Evolutionary conservation across 2,888 invertebrate genomes (phyloP).

Genomic region (Drosophila phalerata): DNA sequence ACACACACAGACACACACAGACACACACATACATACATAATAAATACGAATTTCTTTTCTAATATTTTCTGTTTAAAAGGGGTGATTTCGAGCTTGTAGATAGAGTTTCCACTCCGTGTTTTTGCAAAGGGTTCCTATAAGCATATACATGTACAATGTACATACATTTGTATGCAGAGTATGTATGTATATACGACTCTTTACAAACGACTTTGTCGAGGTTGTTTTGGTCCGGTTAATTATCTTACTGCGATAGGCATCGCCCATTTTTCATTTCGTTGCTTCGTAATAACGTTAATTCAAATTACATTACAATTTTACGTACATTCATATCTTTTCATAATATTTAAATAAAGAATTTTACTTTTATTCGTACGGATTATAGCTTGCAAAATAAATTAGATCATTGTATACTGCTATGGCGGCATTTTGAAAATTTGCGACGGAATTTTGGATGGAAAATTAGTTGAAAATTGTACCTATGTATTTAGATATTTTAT

Average conservation of each 20-base stretch:
- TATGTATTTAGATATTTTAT: too few relatives aligned
- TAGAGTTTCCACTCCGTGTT: neutral
- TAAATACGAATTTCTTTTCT: neutral
- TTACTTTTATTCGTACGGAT: neutral
- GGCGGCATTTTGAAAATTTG: too few relatives aligned
- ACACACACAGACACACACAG: neutral
- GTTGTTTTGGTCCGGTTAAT: slow-evolving; percentile 6
- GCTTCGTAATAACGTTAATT: slow-evolving; percentile 7
- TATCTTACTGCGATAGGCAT: slow-evolving; percentile 5
- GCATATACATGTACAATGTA: neutral
- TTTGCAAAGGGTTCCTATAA: neutral
- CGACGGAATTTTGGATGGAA: too few relatives aligned
- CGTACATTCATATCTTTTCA: neutral
- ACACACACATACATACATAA: too few relatives aligned
- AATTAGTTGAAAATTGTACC: too few relatives aligned
- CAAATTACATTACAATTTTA: slow-evolving; percentile 2
- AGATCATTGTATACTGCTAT: too few relatives aligned
- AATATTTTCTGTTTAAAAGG: neutral
- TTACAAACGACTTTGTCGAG: neutral
- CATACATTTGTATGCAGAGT: neutral
- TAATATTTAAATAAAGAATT: neutral
- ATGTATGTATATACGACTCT: neutral
- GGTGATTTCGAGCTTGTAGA: neutral
- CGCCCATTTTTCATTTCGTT: slow-evolving; percentile 6
- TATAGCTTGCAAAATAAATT: neutral